Conservation (phyloP, 2,113 vertebrate genomes). For the Erythrocercus mccallii region DNA sequence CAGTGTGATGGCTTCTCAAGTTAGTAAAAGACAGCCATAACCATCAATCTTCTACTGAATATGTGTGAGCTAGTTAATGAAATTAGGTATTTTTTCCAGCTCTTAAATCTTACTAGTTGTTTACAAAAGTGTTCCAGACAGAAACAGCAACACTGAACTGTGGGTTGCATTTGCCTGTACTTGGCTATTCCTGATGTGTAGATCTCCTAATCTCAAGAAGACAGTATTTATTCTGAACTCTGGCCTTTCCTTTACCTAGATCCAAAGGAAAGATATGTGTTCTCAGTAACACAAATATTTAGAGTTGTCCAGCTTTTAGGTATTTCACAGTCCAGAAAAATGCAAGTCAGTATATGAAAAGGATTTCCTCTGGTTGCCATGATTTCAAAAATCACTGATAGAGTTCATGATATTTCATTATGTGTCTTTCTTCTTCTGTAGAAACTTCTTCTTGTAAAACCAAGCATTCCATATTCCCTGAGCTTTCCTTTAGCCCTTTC, state of each 20-base stretch:
- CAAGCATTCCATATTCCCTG: background rate
- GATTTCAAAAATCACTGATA: background rate
- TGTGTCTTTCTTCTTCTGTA: background rate
- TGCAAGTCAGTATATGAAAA: background rate
- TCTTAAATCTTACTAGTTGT: background rate
- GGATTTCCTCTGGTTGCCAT: background rate
- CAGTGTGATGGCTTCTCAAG: background rate
- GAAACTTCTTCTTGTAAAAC: background rate
- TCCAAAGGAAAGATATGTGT: background rate
- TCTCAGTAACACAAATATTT: background rate
- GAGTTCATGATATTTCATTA: background rate
- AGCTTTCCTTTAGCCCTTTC: background rate
- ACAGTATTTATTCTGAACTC: background rate
- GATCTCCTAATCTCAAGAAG: background rate
- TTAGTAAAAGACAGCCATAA: background rate
- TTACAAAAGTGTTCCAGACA: background rate
- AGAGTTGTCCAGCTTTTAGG: background rate
- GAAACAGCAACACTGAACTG: background rate
- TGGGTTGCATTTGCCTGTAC: background rate
- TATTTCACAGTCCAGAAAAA: background rate
- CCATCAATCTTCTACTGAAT: background rate
- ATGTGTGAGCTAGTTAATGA: background rate
- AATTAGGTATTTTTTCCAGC: background rate
- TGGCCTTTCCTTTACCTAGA: background rate
- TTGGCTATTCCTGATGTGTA: background rate